A percentile compares a stretch with the other conserved stretches of the same genome.
These are phyloP conservation scores for Gasterosteus nipponicus DNA, from an alignment of 2,113 vertebrate species.

Conservation along the genomic window DNA sequence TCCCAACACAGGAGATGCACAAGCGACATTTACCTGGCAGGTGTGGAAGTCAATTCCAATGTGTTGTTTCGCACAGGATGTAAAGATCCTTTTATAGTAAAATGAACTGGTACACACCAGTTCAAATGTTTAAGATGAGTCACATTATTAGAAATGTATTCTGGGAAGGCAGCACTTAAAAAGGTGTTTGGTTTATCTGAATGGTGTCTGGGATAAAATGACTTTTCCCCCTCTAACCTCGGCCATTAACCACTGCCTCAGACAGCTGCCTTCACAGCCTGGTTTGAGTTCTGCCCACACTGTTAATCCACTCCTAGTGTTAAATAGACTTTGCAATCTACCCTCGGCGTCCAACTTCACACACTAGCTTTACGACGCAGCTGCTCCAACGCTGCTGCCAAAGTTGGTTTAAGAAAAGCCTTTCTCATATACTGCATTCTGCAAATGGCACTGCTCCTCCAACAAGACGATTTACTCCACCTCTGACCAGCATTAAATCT, in stretches of 20 bases:
- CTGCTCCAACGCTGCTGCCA: conserved; percentile 70
- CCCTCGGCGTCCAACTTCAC: conserved; percentile 61
- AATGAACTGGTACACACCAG: not conserved
- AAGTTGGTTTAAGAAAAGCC: conserved; percentile 44
- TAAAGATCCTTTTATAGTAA: conserved; percentile 14
- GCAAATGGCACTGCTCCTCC: conserved; percentile 13
- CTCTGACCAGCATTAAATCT: conserved; percentile 35
- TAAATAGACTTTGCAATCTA: conserved; percentile 70
- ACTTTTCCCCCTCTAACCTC: conserved; percentile 26
- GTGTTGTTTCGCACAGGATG: conserved; percentile 2
- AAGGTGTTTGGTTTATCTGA: conserved; percentile 10
- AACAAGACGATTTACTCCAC: conserved; percentile 23
- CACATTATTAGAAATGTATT: not conserved
- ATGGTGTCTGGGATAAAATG: conserved; percentile 34
- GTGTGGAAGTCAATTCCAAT: conserved; percentile 32
- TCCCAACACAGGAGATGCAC: conserved; percentile 19
- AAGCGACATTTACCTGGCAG: conserved; percentile 56
- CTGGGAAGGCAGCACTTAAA: conserved; percentile 2
- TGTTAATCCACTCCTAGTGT: conserved; percentile 62
- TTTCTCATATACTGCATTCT: conserved; percentile 32
- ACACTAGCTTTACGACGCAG: conserved; percentile 66
- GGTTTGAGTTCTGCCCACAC: conserved; percentile 64
- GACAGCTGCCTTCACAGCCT: conserved; percentile 73
- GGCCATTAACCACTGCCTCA: conserved; percentile 45
- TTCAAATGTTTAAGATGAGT: conserved; percentile 24